These are phyloP conservation scores for Glareola pratincola DNA, from an alignment of 2,113 vertebrate genomes.

Conservation along the genomic window DNA sequence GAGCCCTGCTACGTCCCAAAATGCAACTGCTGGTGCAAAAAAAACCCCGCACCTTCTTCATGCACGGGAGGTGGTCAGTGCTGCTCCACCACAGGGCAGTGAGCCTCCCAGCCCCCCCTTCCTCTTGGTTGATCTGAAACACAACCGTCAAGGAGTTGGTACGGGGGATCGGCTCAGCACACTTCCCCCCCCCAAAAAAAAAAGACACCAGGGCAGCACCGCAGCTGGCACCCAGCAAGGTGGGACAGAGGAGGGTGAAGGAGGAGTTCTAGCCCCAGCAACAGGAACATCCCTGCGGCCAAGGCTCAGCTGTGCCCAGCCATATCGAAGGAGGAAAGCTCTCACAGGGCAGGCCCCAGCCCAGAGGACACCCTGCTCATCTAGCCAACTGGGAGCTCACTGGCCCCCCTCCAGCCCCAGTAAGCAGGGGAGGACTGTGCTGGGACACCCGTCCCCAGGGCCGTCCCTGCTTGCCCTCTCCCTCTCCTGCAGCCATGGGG, in stretches of 20 bases:
- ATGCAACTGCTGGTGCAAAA: no score
- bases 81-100: background rate
- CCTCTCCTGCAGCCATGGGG: background rate
- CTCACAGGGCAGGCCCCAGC: background rate
- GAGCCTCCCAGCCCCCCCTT: background rate
- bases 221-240: background rate
- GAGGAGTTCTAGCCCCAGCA: background rate
- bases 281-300: rapidly evolving
- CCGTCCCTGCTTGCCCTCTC: background rate
- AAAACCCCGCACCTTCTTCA: no score
- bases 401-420: background rate
- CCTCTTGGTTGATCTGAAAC: rapidly evolving
- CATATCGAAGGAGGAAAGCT: rapidly evolving
- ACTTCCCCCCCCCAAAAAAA: no score
- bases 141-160: rapidly evolving
- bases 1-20: background rate
- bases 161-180: background rate
- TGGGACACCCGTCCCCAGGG: background rate
- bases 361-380: background rate
- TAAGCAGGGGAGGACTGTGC: background rate
- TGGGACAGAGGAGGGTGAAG: background rate
- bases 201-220: no score
- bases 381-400: background rate
- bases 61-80: background rate
- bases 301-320: rapidly evolving